Evolutionary conservation across 2,113 vertebrate species (phyloP).

Genomic region (Psittacula cyanocephala): DNA sequence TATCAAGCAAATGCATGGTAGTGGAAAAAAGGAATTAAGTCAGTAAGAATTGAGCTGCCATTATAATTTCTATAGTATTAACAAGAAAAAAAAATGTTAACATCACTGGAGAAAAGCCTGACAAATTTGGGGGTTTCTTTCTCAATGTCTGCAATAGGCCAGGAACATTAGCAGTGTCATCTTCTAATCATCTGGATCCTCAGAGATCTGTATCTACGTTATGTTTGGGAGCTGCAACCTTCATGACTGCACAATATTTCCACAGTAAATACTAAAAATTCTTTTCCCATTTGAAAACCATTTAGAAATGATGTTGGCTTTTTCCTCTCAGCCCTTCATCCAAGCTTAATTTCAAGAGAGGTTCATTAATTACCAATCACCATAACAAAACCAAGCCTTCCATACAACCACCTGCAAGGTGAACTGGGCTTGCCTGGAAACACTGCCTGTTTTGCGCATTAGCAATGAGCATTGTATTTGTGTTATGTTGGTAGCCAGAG

Average conservation of each 20-base stretch:
- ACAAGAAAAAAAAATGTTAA: background rate
- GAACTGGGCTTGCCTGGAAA: background rate
- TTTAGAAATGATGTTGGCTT: background rate
- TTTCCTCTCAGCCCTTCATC: background rate
- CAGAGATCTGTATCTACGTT: background rate
- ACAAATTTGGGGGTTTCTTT: background rate
- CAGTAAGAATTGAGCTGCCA: background rate
- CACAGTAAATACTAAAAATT: background rate
- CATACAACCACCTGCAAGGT: background rate
- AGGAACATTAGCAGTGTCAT: background rate
- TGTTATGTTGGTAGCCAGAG: background rate
- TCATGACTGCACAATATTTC: background rate
- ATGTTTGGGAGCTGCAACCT: background rate
- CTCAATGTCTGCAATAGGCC: background rate
- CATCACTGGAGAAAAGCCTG: background rate
- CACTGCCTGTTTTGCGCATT: background rate
- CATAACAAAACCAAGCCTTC: accelerated
- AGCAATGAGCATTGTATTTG: background rate
- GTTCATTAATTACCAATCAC: background rate
- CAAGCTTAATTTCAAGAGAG: background rate
- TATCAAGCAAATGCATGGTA: background rate
- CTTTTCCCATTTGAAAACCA: background rate
- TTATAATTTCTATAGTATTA: background rate
- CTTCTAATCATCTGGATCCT: background rate
- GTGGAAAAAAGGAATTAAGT: background rate